Conservation (phyloP, 1,140 invertebrate genomes). For the Eubasilissa regina region DNA sequence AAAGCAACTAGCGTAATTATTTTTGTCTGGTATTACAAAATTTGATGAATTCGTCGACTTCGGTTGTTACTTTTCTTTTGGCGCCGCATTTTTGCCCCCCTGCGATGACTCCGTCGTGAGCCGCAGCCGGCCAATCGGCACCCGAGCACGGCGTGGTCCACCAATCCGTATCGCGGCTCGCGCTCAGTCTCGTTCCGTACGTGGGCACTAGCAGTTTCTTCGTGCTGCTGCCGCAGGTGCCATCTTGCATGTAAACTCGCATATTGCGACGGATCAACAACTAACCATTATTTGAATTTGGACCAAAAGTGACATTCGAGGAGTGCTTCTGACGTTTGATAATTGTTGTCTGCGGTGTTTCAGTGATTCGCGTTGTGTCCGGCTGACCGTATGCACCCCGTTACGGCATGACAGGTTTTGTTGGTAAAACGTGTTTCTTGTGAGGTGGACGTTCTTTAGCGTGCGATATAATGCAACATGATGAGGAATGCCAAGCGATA, state of each 20-base stretch:
- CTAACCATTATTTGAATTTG: too few relatives aligned
- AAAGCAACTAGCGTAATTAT: too few relatives aligned
- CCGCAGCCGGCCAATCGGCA: neutral
- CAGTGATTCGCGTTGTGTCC: neutral
- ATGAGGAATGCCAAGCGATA: constrained; percentile 12
- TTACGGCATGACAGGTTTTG: constrained; percentile 18
- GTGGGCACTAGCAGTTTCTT: too few relatives aligned
- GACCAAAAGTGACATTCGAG: too few relatives aligned
- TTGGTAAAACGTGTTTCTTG: constrained; percentile 17
- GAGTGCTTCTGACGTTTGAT: too few relatives aligned
- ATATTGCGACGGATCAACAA: too few relatives aligned
- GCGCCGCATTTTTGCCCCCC: neutral
- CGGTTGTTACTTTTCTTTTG: too few relatives aligned
- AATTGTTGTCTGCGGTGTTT: too few relatives aligned
- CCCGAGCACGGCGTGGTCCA: neutral
- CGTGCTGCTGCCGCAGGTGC: too few relatives aligned
- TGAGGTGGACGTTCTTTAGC: constrained; percentile 8
- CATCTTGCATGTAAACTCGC: too few relatives aligned
- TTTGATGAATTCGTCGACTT: too few relatives aligned
- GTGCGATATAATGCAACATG: constrained; percentile 1
- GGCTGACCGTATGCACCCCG: neutral
- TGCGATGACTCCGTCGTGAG: neutral
- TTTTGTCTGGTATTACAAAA: too few relatives aligned
- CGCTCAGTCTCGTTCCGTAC: neutral
- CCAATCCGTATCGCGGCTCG: neutral